These are phyloP conservation scores for Rhabditoides inermis DNA, from an alignment of 2,888 invertebrate genomes.

Conservation along the genomic window DNA sequence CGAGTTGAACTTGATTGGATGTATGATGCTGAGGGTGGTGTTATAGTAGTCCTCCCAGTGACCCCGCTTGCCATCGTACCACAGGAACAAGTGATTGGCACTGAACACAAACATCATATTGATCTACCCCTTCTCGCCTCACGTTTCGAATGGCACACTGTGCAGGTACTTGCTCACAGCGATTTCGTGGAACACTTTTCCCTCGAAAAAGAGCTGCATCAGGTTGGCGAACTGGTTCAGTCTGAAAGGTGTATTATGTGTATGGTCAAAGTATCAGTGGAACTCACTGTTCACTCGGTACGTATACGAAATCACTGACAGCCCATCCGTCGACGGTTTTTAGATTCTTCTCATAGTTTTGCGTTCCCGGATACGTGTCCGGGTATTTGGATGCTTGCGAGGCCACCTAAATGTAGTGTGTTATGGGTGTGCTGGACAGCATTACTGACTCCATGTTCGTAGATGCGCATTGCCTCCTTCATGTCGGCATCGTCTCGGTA, in stretches of 20 bases:
- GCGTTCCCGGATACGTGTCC: too few species aligned
- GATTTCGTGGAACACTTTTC: background rate
- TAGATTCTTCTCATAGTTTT: too few species aligned
- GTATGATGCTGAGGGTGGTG: slow-evolving; percentile 1
- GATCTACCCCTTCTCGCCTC: background rate
- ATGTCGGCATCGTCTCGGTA: too few species aligned
- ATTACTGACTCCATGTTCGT: too few species aligned
- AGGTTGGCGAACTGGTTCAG: slow-evolving; percentile 7
- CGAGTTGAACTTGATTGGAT: slow-evolving; percentile 8
- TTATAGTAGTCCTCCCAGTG: slow-evolving; percentile 1
- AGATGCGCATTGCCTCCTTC: too few species aligned
- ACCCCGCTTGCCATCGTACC: slow-evolving; percentile 1
- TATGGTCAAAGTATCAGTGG: background rate
- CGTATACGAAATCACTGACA: too few species aligned
- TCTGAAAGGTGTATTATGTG: slow-evolving; percentile 3
- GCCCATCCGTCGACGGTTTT: too few species aligned
- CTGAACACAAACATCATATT: background rate
- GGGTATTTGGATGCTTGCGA: too few species aligned
- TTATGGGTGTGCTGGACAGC: too few species aligned
- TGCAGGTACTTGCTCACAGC: background rate
- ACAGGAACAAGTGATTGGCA: background rate
- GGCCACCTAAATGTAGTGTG: too few species aligned
- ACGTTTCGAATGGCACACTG: background rate
- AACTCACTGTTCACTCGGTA: too few species aligned
- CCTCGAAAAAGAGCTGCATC: slow-evolving; percentile 8